phyloP scores from a whole-genome alignment of 2,113 vertebrate species.

The Mola mola region DNA sequence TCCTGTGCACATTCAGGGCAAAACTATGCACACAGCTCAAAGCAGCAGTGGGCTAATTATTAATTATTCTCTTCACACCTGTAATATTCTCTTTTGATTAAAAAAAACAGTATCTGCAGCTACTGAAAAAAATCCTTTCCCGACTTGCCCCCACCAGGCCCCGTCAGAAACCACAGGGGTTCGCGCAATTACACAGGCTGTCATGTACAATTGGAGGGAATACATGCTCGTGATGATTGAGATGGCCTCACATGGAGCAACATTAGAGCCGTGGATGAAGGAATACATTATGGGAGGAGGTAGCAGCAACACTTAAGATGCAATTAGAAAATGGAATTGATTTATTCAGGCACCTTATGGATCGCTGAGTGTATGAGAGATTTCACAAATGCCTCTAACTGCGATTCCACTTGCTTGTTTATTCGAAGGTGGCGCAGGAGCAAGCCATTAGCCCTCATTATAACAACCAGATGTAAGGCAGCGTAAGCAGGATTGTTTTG shows the following conservation, averaged over 20 bases:
- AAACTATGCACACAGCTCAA: neutral
- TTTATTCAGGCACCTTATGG: constrained; percentile 29
- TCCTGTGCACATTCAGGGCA: neutral
- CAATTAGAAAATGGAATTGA: constrained; percentile 48
- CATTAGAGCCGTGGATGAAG: neutral
- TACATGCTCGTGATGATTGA: constrained; percentile 45
- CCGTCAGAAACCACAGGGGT: constrained; percentile 34
- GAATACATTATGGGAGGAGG: constrained; percentile 2
- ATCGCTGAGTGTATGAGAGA: constrained; percentile 30
- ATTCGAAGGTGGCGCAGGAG: neutral
- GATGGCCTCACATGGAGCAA: constrained; percentile 30
- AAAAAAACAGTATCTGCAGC: constrained; percentile 29
- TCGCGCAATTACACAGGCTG: constrained; percentile 53
- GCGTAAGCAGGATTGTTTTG: constrained; percentile 54
- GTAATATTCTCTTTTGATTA: constrained; percentile 29
- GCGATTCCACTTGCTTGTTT: constrained; percentile 21
- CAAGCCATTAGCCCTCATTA: constrained; percentile 42
- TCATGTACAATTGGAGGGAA: constrained; percentile 41
- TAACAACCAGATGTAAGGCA: constrained; percentile 37
- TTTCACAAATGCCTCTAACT: constrained; percentile 23
- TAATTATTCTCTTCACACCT: constrained; percentile 27
- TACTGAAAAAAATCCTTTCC: neutral
- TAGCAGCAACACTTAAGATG: constrained; percentile 30
- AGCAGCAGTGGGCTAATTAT: constrained; percentile 15
- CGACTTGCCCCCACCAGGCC: constrained; percentile 8